Conservation (phyloP, 2,797 vertebrate genomes). For the Lepilemur ruficaudatus region DNA sequence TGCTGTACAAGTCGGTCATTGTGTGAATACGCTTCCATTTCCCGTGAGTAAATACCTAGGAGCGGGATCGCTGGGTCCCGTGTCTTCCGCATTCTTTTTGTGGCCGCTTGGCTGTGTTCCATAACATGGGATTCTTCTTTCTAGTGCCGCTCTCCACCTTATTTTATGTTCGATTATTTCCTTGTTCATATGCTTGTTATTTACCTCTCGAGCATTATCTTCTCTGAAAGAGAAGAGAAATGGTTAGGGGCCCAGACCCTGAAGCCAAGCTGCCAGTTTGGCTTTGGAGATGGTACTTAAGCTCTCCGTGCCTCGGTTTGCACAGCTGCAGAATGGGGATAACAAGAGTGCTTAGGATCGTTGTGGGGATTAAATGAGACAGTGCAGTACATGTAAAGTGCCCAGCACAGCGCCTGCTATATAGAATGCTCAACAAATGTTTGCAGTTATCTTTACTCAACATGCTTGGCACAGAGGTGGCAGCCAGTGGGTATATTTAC, state of each 20-base stretch:
- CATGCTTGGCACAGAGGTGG: neutral
- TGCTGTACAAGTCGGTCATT: neutral
- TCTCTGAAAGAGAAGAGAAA: neutral
- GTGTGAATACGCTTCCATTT: neutral
- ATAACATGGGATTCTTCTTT: neutral
- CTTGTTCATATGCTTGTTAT: neutral
- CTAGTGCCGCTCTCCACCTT: neutral
- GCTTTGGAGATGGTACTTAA: neutral
- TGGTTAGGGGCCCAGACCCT: neutral
- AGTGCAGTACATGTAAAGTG: neutral
- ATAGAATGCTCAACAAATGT: neutral
- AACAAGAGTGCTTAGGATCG: neutral
- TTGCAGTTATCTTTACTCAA: neutral
- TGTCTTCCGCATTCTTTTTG: neutral
- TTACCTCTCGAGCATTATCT: neutral
- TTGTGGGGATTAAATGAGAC: neutral
- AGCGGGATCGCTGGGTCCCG: neutral
- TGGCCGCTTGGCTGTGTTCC: neutral
- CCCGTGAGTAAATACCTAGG: neutral
- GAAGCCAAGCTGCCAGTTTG: neutral
- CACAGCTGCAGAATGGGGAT: neutral
- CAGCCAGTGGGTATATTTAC: neutral
- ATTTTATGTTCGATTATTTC: neutral
- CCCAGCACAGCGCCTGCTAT: neutral
- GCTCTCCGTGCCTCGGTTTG: neutral